Percentiles rank a stretch among this genome's conserved stretches.
Evolutionary conservation across 2,888 invertebrate genomes (phyloP).

Genomic region (Perizoma affinitatum): DNA sequence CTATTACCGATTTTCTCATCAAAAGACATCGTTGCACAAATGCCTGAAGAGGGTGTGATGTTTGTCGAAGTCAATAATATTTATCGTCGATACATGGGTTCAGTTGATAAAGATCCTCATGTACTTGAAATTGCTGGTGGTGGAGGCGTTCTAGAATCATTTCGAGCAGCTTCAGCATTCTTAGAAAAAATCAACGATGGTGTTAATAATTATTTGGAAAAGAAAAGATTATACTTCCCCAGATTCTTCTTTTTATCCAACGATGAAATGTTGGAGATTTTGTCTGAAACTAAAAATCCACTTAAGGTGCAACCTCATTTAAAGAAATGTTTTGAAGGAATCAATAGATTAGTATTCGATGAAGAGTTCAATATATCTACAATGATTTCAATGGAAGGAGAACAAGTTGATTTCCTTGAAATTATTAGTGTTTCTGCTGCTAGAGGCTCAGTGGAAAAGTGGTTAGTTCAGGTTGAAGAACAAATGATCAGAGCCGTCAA

Average conservation of each 20-base stretch:
- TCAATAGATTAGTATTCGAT: constrained; percentile 89
- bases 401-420: constrained; percentile 86
- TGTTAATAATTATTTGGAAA: constrained; percentile 92
- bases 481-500: constrained; percentile 90
- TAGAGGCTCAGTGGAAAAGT: constrained; percentile 93
- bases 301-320: constrained; percentile 92
- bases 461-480: constrained; percentile 92
- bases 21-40: constrained; percentile 92
- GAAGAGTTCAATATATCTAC: constrained; percentile 88
- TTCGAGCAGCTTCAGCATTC: constrained; percentile 87
- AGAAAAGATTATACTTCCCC: constrained; percentile 92
- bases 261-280: constrained; percentile 94
- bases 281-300: constrained; percentile 95
- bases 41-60: constrained; percentile 92
- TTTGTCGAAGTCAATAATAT: constrained; percentile 89
- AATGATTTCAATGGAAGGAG: constrained; percentile 91
- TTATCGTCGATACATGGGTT: constrained; percentile 87
- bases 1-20: constrained; percentile 94
- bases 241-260: constrained; percentile 96
- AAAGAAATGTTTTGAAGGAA: constrained; percentile 95
- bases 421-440: constrained; percentile 88
- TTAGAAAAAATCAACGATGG: constrained; percentile 93
- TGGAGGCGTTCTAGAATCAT: constrained; percentile 87
- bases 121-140: constrained; percentile 87
- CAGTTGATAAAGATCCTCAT: constrained; percentile 85